Conservation (phyloP, 2,797 vertebrate genomes). For the Phalanger gymnotis region DNA sequence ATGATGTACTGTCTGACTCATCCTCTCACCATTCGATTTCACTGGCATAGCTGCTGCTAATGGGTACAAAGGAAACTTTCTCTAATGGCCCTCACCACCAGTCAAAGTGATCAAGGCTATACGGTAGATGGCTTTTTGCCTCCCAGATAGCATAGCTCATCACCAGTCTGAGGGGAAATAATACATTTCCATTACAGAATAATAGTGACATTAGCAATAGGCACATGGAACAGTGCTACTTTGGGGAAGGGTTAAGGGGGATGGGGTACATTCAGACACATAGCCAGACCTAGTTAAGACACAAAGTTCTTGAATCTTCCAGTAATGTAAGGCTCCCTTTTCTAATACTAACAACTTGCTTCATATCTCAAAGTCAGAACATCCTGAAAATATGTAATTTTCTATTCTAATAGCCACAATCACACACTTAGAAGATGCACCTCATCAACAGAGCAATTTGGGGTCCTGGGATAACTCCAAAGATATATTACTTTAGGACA, state of each 20-base stretch:
- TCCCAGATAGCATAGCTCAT: conserved; percentile 9
- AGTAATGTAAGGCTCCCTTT: not conserved
- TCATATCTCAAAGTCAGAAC: conserved; percentile 69
- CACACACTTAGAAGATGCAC: conserved; percentile 51
- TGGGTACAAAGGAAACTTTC: not conserved
- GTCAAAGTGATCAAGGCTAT: not conserved
- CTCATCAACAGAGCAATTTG: conserved; percentile 63
- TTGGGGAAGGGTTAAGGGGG: not conserved
- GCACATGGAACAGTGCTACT: not conserved
- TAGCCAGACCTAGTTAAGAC: conserved; percentile 47
- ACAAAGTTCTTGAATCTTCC: conserved; percentile 27
- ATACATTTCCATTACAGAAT: conserved; percentile 14
- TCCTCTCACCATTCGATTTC: not conserved
- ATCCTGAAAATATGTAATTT: conserved; percentile 61
- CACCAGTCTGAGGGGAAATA: not conserved
- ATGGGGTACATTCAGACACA: not conserved
- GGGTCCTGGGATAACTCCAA: conserved; percentile 50
- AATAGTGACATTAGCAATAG: not conserved
- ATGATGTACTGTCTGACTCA: not conserved
- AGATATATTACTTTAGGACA: conserved; percentile 48
- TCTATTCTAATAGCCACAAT: conserved; percentile 62
- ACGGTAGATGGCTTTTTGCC: not conserved
- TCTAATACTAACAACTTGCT: conserved; percentile 69
- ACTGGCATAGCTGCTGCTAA: not conserved
- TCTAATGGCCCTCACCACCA: conserved; percentile 25